Conservation (phyloP, 1,140 invertebrate species). For the Pseudomyrmex pallidus region DNA sequence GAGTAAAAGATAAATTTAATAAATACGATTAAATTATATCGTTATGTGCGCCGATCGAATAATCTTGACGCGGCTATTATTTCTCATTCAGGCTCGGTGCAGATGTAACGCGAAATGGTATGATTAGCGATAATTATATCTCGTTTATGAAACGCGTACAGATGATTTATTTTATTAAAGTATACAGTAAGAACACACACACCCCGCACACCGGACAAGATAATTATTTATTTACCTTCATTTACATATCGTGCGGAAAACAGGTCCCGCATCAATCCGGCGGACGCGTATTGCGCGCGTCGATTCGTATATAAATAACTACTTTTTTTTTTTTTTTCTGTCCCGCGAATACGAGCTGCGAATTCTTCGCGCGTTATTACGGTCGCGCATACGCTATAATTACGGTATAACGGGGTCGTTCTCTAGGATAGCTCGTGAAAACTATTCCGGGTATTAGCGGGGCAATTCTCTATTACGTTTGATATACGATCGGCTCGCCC, state of each 20-base stretch:
- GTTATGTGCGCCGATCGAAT: conserved; percentile 7
- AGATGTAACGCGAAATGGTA: conserved; percentile 40
- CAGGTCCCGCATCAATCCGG: conserved; percentile 30
- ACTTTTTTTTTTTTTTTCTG: conserved; percentile 42
- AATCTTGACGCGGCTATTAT: conserved; percentile 29
- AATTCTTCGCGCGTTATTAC: conserved; percentile 38
- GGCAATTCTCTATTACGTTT: conserved; percentile 61
- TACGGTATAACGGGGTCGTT: conserved; percentile 36
- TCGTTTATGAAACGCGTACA: conserved; percentile 2
- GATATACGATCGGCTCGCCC: conserved; percentile 63
- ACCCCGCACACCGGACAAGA: conserved; percentile 31
- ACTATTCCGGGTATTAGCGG: conserved; percentile 49
- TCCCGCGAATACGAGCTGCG: not conserved
- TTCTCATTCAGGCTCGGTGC: not conserved
- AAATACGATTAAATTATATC: conserved; percentile 27
- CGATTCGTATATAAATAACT: conserved; percentile 1
- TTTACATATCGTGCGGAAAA: conserved; percentile 60
- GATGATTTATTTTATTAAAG: conserved; percentile 54
- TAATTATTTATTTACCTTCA: conserved; percentile 67
- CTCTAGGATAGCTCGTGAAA: conserved; percentile 50
- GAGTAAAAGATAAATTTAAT: not conserved
- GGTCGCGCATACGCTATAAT: conserved; percentile 52
- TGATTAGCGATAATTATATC: conserved; percentile 48
- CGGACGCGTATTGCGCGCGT: not conserved
- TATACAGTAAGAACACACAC: conserved; percentile 23